Evolutionary conservation across 1,140 invertebrate genomes (phyloP), one percentile per base, ranked within the genome.

Genomic region (Apis laboriosa): DNA sequence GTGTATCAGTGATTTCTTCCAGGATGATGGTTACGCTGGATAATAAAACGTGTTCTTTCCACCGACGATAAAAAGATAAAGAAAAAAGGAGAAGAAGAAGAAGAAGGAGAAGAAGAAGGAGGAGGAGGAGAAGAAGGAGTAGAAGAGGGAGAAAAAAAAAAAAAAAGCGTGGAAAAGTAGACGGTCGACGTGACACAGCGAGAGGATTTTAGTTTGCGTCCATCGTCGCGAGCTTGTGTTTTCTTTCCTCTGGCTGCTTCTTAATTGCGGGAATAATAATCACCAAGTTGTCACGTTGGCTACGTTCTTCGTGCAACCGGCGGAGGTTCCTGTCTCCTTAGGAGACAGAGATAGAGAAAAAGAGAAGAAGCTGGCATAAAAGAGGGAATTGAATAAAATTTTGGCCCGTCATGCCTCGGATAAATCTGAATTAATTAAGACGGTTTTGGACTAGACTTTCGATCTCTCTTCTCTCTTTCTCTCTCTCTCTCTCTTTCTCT

Each of bases 381-480:
- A 89, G 88, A 87, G 88, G 86, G 91, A 92, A 92, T 93, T 92
- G 91, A 93, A 94, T 93, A 91, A 90, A 93, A 93, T 93, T 92
- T 88, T 85, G 84, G 90, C 90, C 79, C 90, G 92, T 93, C 92
- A 92, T 92, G 90, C 91, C 87, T 92, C 87, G 91, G 92, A 92
- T 93, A 93, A 94, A 93, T 93, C 91, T 92, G 90, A 94, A 92
- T 93, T 93, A 93, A 94, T 93, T 93, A 92, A 93, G 93, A 43
- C 90, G 90, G 89, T 92, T 92, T 92, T 85, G 86, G 87, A 77
- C 88, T 83, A 88, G 85, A 78, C 89, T 91, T 86, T 90, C 85
- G 79, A 80, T 86, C 84, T 63, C 66, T 80, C 68, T 67, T 72
- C 74, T 73, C 66, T 70, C 63, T 80, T 70, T 28, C 24, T 34